Evolutionary conservation across 2,888 invertebrate species (phyloP).

Genomic region (Callinectes sapidus): DNA sequence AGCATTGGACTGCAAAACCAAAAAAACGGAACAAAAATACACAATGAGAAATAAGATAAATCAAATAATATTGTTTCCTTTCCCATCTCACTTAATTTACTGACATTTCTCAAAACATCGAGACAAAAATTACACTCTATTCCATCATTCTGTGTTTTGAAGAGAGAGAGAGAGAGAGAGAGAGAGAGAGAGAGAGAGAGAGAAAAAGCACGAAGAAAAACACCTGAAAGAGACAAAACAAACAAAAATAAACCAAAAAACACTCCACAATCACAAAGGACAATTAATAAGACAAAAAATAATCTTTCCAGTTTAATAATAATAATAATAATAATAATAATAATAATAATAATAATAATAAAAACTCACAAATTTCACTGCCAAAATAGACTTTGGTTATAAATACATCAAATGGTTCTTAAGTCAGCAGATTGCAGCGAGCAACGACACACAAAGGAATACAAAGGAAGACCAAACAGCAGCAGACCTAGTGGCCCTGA

Average conservation of each 20-base stretch:
- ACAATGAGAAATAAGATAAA: too few relatives aligned
- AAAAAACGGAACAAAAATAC: too few relatives aligned
- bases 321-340: slow-evolving; percentile 29
- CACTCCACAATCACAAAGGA: neutral
- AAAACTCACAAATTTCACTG: slow-evolving; percentile 25
- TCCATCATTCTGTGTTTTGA: too few relatives aligned
- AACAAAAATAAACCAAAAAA: neutral
- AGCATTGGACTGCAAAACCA: too few relatives aligned
- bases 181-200: too few relatives aligned
- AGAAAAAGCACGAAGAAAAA: neutral
- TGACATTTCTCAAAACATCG: too few relatives aligned
- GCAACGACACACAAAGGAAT: neutral
- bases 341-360: slow-evolving; percentile 36
- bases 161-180: too few relatives aligned
- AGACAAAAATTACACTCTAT: too few relatives aligned
- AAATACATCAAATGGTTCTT: slow-evolving; percentile 28
- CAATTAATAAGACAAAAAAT: neutral
- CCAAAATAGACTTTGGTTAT: slow-evolving; percentile 51
- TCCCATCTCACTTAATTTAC: too few relatives aligned
- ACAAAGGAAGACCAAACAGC: too few relatives aligned
- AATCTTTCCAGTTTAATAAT: slow-evolving; percentile 38
- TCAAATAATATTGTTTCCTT: too few relatives aligned
- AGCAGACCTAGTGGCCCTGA: neutral
- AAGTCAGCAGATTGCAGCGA: neutral
- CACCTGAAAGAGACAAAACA: neutral